These are phyloP conservation scores for Nannoperca obscura DNA, from an alignment of 2,797 vertebrate genomes.

Conservation along the genomic window DNA sequence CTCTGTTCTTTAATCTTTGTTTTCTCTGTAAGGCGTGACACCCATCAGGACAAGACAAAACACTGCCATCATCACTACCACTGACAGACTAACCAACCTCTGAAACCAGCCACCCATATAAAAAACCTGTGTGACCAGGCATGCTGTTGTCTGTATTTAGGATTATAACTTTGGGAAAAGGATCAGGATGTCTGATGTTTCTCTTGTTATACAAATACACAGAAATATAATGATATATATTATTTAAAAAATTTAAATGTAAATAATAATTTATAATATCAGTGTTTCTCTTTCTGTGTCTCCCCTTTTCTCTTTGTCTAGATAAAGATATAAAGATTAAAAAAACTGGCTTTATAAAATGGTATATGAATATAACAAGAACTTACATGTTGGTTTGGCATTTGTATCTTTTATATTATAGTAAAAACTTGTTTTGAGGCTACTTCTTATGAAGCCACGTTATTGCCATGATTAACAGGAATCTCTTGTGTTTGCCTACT, in stretches of 20 bases:
- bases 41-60: conserved; percentile 42
- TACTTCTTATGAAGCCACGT: conserved; percentile 23
- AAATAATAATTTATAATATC: conserved; percentile 22
- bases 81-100: not conserved
- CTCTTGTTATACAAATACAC: conserved; percentile 1
- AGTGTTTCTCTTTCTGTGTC: not conserved
- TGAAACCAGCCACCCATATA: not conserved
- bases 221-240: not conserved
- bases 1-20: conserved; percentile 35
- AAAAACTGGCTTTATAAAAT: not conserved
- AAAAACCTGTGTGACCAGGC: not conserved
- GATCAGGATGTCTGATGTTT: not conserved
- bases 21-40: conserved; percentile 49
- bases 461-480: conserved; percentile 42
- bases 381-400: conserved; percentile 5
- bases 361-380: not conserved
- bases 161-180: conserved; percentile 1
- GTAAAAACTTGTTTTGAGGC: conserved; percentile 9
- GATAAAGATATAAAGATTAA: not conserved
- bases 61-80: not conserved
- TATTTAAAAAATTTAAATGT: not conserved
- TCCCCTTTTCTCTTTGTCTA: not conserved
- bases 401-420: not conserved
- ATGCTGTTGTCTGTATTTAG: conserved; percentile 21
- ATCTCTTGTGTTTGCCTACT: conserved; percentile 44